Base-by-base conservation (phyloP, 2,113 vertebrate genomes). In the Protobothrops mucrosquamatus region DNA sequence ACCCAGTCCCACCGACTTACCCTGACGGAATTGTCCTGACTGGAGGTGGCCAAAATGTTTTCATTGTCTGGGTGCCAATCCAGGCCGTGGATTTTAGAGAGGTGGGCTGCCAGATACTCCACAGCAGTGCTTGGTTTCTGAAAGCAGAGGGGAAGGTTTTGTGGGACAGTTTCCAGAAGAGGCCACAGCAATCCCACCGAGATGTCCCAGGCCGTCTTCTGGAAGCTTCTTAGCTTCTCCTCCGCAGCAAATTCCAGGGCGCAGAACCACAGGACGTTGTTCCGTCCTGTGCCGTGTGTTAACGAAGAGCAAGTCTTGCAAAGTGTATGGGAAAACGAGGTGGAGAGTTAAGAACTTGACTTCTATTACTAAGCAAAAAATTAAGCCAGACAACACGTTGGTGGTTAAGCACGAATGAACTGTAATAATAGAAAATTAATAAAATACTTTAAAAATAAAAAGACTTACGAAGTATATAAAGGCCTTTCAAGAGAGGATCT, bases 11-110 rank as follows among this genome's bases (percentile, higher is more conserved):
- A 9, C 0, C 51, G 39, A 91, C 97, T 98, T 95, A 99, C 99
- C 98, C 98, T 98, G 91, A 99, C 99, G 0, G 99, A 99, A 97
- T 99, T 99, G 98, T 99, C 99, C 96, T 99, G 99, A 95, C 99
- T 99, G 93, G 99, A 99, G 1, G 99, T 99, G 90, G 99, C 99
- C 34, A 99, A 96, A 34, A 99, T 97, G 89, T 98, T 99, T 95
- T 99, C 99, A 1, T 98, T 99, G 95, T 99, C 99, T 0, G 99
- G 99, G 92, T 99, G 99, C 99, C 99, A 99, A 95, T 99, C 99
- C 64, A 99, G 97, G 85, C 99, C 99, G 0, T 99, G 99, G 96
- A 99, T 99, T 97, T 99, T 99, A 3, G 99, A 99, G 94, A 99
- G 98, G 95, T 99, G 99, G 91, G 99, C 99, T 9, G 99, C 99